These are phyloP conservation scores for Scaeva pyrastri DNA, from an alignment of 2,888 invertebrate species.

Conservation along the genomic window DNA sequence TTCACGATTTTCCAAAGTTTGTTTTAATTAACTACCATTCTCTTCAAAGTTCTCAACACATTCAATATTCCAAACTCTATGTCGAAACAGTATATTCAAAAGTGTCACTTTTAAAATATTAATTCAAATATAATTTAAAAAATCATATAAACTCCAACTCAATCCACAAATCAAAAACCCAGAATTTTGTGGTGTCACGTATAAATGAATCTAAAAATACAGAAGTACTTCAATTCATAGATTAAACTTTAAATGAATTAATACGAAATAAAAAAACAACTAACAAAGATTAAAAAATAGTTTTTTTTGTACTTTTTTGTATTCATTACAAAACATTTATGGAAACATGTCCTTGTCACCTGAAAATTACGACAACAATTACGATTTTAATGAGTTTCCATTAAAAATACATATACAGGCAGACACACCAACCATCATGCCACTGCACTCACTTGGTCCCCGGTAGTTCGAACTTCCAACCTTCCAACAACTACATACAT, in stretches of 20 bases:
- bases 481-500: too few relatives aligned
- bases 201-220: conserved; percentile 3
- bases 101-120: conserved; percentile 3
- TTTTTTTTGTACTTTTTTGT: conserved; percentile 28
- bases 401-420: conserved; percentile 64
- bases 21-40: too few relatives aligned
- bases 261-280: conserved; percentile 16
- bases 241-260: conserved; percentile 2
- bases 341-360: conserved; percentile 72
- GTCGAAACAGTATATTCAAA: too few relatives aligned
- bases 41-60: too few relatives aligned
- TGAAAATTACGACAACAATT: conserved; percentile 74
- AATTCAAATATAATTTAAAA: background rate
- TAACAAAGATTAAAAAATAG: conserved; percentile 60
- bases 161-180: conserved; percentile 2
- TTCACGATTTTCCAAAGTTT: too few relatives aligned
- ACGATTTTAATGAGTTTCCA: conserved; percentile 65
- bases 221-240: conserved; percentile 9
- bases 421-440: background rate
- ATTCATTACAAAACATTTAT: conserved; percentile 47
- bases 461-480: conserved; percentile 30
- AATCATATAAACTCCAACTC: background rate
- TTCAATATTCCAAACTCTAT: too few relatives aligned
- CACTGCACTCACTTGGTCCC: background rate
- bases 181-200: conserved; percentile 10